phyloP scores from a whole-genome alignment of 2,113 vertebrate genomes.

The Limnothrissa miodon region DNA sequence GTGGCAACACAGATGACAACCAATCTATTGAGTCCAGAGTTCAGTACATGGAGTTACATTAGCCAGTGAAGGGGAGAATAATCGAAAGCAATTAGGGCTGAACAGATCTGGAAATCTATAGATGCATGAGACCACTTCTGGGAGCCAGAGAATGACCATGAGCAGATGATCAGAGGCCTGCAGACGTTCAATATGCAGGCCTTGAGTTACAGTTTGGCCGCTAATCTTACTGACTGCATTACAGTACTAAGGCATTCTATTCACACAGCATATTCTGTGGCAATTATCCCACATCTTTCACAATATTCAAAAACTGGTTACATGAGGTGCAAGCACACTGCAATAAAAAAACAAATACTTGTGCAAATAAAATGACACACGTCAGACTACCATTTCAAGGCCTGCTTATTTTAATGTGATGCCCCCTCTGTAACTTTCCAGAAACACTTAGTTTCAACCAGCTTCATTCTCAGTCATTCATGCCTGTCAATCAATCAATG shows the following conservation, averaged over 20 bases:
- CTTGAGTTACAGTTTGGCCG: background rate
- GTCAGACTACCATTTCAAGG: too few relatives aligned
- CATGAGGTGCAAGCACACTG: too few relatives aligned
- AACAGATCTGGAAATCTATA: slow-evolving; percentile 11
- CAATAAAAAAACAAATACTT: too few relatives aligned
- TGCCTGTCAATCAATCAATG: slow-evolving; percentile 29
- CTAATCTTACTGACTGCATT: background rate
- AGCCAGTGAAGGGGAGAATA: background rate
- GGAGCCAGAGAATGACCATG: background rate
- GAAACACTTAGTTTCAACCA: too few relatives aligned
- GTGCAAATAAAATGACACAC: too few relatives aligned
- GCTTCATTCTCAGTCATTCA: background rate
- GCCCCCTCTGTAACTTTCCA: too few relatives aligned
- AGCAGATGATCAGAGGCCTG: background rate
- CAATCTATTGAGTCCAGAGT: background rate
- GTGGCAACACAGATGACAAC: background rate
- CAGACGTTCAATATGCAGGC: background rate
- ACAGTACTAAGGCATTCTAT: too few relatives aligned
- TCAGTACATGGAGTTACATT: background rate
- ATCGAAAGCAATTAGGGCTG: background rate
- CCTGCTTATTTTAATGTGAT: too few relatives aligned
- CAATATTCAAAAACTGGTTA: too few relatives aligned
- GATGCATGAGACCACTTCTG: background rate
- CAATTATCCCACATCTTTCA: too few relatives aligned
- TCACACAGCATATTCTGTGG: too few relatives aligned